Percentiles rank a stretch among this genome's conserved stretches.
Evolutionary conservation across 2,113 vertebrate species (phyloP).

Genomic region (Catharus minimus): DNA sequence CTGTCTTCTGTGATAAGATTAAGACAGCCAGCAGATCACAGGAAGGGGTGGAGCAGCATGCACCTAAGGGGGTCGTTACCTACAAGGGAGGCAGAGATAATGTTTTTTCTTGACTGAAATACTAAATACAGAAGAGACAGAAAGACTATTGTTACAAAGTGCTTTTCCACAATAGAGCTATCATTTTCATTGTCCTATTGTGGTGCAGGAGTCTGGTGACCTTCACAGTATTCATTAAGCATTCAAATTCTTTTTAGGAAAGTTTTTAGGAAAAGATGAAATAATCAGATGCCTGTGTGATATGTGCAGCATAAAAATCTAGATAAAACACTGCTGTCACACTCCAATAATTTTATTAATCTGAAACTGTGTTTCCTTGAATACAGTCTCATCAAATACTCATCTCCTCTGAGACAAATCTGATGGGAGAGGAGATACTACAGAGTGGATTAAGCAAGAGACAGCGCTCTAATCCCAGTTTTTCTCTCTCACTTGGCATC

Average conservation of each 20-base stretch:
- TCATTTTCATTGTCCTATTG: not conserved
- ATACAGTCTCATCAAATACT: not conserved
- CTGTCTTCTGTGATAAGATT: fast-evolving
- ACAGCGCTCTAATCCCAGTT: conserved; percentile 36
- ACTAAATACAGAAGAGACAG: not conserved
- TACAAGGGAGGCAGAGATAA: not conserved
- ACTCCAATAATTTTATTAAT: not conserved
- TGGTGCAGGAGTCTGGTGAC: not conserved
- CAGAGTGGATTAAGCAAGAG: conserved; percentile 43
- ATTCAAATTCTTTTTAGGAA: not conserved
- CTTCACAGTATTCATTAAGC: not conserved
- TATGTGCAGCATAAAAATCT: not conserved
- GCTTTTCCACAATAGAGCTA: not conserved
- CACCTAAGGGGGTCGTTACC: fast-evolving
- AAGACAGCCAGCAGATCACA: not conserved
- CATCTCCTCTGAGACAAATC: not conserved
- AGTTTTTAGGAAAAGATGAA: not conserved
- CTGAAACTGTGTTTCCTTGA: not conserved
- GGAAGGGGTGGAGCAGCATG: not conserved
- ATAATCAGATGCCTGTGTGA: not conserved
- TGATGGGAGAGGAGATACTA: not conserved
- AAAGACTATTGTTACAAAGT: not conserved
- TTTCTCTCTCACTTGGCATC: not conserved
- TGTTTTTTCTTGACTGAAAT: not conserved
- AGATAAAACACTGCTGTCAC: not conserved